Evolutionary conservation across 1,140 invertebrate genomes (phyloP).

Genomic region (Elysia chlorotica): DNA sequence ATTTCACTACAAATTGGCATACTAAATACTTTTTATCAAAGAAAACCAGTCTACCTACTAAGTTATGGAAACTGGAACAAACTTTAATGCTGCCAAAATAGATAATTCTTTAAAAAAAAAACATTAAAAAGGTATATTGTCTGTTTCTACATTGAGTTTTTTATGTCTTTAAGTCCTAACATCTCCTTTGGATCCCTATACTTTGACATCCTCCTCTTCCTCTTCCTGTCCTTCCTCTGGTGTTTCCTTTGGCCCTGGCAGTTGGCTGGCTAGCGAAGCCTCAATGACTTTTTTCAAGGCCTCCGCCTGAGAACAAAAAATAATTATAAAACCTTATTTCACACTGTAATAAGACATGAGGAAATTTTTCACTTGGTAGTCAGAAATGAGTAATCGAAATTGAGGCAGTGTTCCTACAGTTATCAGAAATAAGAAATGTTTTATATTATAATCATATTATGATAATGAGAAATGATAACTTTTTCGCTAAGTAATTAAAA

Average conservation of each 20-base stretch:
- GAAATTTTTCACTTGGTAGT: background rate
- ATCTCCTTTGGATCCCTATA: background rate
- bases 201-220: background rate
- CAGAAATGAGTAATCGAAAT: background rate
- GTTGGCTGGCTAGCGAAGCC: slow-evolving; percentile 51
- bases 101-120: background rate
- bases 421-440: too few species aligned
- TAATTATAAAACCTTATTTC: background rate
- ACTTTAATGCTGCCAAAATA: background rate
- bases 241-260: slow-evolving; percentile 27
- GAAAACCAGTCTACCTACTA: background rate
- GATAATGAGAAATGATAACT: background rate
- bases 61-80: background rate
- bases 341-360: background rate
- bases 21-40: background rate
- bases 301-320: slow-evolving; percentile 30
- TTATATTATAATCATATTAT: background rate
- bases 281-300: slow-evolving; percentile 47
- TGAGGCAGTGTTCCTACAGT: too few species aligned
- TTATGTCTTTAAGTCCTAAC: too few species aligned
- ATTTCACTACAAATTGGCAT: too few species aligned
- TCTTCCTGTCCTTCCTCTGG: background rate
- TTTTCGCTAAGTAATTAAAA: too few species aligned
- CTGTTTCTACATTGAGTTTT: background rate
- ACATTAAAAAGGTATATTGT: background rate